Base-by-base conservation (phyloP, 2,888 invertebrate genomes). In the Cyclophora albipunctata region DNA sequence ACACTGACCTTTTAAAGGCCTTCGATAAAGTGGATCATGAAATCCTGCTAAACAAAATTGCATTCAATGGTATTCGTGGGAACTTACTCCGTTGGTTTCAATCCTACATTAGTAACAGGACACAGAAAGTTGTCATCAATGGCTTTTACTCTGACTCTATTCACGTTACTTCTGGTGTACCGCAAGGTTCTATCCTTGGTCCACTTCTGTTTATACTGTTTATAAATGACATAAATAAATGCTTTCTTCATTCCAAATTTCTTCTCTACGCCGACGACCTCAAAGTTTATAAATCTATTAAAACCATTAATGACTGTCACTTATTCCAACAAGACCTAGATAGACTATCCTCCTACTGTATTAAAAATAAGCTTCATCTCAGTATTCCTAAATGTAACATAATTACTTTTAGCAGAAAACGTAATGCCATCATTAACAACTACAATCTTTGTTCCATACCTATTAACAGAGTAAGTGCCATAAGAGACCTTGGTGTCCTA, bases 1-100 rank as follows among this genome's bases (percentile, higher is more conserved):
- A 53, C 6, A 53, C 53, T 1, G 53, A 52, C 42, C 47, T 49
- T 34, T 43, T 47, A 41, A 50, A 53, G 20, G 53, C 53, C 3
- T 53, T 51, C 34, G 53, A 53, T 42, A 48, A 46, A 37, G 54
- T 54, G 20, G 54, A 54, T 40, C 53, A 51, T 41, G 40, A 45
- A 35, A 43, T 51, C 3, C 47, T 54, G 20, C 34, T 54, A 3
- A n/a, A 45, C 20, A 49, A 53, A 44, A n/a, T 53, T 7, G 7
- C 42, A 3, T 41, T 20, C 5, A 40, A 45, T 33, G 52, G 57
- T 7, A 50, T 54, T 5, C 49, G 48, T 5, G 54, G 57, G 3
- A 43, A 54, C 34, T 34, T 54, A 3, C 47, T 45, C 7, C 37
- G 52, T 3, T 57, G 52, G 52, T 49, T 54, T 34, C 4, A 7